phyloP scores from a whole-genome alignment of 2,113 vertebrate genomes.

The Macheiramphus alcinus region DNA sequence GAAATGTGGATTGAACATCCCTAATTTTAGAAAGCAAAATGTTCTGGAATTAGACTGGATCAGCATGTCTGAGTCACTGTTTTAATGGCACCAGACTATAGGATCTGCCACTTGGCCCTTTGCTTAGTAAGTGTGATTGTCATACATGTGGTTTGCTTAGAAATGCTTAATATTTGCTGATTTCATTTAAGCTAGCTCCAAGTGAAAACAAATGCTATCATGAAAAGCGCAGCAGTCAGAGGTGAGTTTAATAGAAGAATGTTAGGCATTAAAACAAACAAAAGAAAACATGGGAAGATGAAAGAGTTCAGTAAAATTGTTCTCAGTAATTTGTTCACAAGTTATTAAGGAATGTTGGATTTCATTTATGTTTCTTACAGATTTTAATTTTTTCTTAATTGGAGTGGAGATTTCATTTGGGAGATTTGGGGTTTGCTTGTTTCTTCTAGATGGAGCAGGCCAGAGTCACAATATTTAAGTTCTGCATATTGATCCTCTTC shows the following conservation, averaged over 20 bases:
- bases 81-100: neutral
- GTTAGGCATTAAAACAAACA: neutral
- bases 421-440: neutral
- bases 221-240: neutral
- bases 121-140: neutral
- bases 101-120: neutral
- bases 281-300: neutral
- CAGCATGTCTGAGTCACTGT: neutral
- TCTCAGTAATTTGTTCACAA: neutral
- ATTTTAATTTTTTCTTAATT: neutral
- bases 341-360: neutral
- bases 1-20: neutral
- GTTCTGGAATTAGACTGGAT: neutral
- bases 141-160: neutral
- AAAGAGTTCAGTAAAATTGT: neutral
- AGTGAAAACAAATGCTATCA: neutral
- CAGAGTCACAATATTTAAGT: neutral
- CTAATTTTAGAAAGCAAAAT: neutral
- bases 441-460: neutral
- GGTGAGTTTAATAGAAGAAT: neutral
- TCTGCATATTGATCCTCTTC: neutral
- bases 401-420: neutral
- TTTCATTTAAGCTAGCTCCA: neutral
- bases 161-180: neutral
- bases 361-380: neutral